These are phyloP conservation scores for Leptinotarsa tumamoca DNA, from an alignment of 2,888 invertebrate genomes.

Conservation along the genomic window DNA sequence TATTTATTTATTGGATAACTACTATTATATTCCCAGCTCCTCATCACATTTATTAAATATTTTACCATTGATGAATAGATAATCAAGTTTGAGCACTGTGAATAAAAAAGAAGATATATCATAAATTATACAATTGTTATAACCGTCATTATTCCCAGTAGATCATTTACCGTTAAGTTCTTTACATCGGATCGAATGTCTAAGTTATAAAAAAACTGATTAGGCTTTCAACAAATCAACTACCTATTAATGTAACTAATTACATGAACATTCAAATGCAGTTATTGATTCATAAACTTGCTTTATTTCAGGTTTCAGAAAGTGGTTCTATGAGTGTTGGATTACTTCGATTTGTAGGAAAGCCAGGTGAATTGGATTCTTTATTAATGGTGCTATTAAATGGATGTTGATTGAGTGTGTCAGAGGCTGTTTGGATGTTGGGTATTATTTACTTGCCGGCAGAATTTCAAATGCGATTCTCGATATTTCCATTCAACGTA, in stretches of 20 bases:
- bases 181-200: too few relatives aligned
- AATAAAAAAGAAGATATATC: too few relatives aligned
- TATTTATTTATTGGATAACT: too few relatives aligned
- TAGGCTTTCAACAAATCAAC: too few relatives aligned
- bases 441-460: neutral
- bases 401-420: neutral
- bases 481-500: neutral
- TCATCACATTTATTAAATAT: too few relatives aligned
- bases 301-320: slow-evolving; percentile 9
- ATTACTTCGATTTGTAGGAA: slow-evolving; percentile 16
- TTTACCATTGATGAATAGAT: too few relatives aligned
- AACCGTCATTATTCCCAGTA: too few relatives aligned
- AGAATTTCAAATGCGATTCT: neutral
- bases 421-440: neutral
- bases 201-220: too few relatives aligned
- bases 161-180: too few relatives aligned
- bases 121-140: too few relatives aligned
- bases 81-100: too few relatives aligned
- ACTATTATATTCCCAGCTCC: too few relatives aligned
- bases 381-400: neutral
- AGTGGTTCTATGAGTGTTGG: slow-evolving; percentile 9
- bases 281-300: slow-evolving; percentile 1
- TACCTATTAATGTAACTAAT: neutral
- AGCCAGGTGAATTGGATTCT: slow-evolving; percentile 1
- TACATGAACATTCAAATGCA: neutral